phyloP scores from a whole-genome alignment of 2,888 invertebrate genomes.

The Drosophila infuscata region DNA sequence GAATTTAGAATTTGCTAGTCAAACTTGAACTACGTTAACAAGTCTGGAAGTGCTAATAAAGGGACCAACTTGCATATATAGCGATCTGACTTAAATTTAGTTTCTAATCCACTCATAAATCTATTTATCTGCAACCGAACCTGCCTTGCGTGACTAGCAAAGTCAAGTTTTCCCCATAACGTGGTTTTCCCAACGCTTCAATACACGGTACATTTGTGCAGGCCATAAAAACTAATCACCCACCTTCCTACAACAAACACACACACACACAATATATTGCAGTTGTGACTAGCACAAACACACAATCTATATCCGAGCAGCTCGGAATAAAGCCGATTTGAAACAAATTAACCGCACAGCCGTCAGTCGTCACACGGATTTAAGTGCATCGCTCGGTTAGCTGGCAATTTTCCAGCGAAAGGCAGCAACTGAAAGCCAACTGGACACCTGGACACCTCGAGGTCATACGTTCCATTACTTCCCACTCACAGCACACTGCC shows the following conservation, averaged over 20 bases:
- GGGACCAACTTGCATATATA: not conserved
- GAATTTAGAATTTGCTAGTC: not conserved
- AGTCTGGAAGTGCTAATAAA: not conserved
- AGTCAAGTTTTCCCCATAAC: slow-evolving; percentile 7
- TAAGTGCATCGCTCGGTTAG: slow-evolving; percentile 65
- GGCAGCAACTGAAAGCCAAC: slow-evolving; percentile 19
- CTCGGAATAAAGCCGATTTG: slow-evolving; percentile 63
- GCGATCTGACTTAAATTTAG: not conserved
- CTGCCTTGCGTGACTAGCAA: not conserved
- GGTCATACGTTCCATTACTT: slow-evolving; percentile 13
- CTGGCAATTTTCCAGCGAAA: slow-evolving; percentile 68
- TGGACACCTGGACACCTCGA: slow-evolving; percentile 13
- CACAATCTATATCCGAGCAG: not conserved
- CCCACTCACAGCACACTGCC: not conserved
- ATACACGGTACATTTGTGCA: slow-evolving; percentile 21
- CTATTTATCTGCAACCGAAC: not conserved
- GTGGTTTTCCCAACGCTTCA: slow-evolving; percentile 17
- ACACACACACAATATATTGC: slow-evolving; percentile 6
- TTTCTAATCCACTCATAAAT: not conserved
- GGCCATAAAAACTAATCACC: slow-evolving; percentile 54
- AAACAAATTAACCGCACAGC: slow-evolving; percentile 74
- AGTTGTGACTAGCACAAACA: not conserved
- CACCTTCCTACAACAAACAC: slow-evolving; percentile 25
- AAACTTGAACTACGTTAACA: not conserved
- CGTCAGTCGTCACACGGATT: slow-evolving; percentile 69